A percentile compares a stretch with the other conserved stretches of the same genome.
Evolutionary conservation across 2,113 vertebrate genomes (phyloP).

Genomic region (Nipponia nippon): DNA sequence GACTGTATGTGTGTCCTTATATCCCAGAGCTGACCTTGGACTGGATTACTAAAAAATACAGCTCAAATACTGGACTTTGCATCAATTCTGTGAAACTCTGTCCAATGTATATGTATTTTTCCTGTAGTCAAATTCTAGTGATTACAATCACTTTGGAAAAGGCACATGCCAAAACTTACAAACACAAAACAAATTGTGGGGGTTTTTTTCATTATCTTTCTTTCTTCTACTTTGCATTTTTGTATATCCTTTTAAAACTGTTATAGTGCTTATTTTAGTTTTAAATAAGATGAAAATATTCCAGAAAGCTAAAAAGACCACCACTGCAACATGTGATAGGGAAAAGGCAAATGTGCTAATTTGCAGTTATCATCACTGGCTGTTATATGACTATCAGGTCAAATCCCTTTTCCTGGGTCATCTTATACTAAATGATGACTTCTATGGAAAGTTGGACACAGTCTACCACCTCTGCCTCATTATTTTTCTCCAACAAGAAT

Average conservation of each 20-base stretch:
- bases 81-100: background rate
- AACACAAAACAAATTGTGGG: background rate
- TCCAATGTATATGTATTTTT: background rate
- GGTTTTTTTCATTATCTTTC: background rate
- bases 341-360: background rate
- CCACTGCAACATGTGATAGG: background rate
- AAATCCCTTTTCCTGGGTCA: background rate
- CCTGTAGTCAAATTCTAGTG: background rate
- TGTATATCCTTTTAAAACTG: background rate
- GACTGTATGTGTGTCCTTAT: background rate
- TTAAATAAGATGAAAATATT: background rate
- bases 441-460: background rate
- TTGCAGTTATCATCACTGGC: background rate
- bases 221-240: background rate
- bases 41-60: background rate
- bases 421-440: background rate
- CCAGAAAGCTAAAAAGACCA: background rate
- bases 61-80: background rate
- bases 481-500: background rate
- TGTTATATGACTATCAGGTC: background rate
- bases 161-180: background rate
- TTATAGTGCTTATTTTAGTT: background rate
- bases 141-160: background rate
- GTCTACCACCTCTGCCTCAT: background rate
- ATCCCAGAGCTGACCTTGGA: background rate